phyloP scores from a whole-genome alignment of 1,140 invertebrate genomes.

The Philopotamus ludificatus region DNA sequence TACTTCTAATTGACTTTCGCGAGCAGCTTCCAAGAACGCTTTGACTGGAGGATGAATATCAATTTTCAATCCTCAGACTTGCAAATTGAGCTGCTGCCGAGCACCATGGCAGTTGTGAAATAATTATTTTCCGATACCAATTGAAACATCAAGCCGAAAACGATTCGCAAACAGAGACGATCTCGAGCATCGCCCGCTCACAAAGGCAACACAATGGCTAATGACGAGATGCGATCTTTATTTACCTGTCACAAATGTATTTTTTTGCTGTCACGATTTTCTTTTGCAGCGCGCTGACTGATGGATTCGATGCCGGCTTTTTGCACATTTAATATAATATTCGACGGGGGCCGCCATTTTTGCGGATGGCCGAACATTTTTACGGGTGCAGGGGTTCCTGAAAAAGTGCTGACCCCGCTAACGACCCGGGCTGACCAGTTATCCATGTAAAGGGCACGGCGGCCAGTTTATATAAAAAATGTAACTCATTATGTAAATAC shows the following conservation, averaged over 20 bases:
- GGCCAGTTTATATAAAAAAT: constrained; percentile 3
- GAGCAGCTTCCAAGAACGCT: background rate
- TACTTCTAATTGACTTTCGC: background rate
- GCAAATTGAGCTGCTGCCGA: background rate
- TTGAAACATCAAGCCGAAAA: background rate
- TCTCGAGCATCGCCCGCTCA: no score
- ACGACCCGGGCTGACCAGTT: constrained; percentile 18
- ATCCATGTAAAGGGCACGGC: constrained; percentile 5
- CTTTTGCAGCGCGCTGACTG: background rate
- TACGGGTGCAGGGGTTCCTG: constrained; percentile 19
- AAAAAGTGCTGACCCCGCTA: constrained; percentile 30
- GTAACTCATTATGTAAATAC: constrained; percentile 21
- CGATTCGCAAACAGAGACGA: background rate
- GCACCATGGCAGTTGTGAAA: background rate
- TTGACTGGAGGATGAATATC: background rate
- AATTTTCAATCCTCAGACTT: background rate
- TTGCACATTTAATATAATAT: constrained; percentile 18
- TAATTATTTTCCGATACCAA: background rate
- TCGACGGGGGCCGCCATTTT: constrained; percentile 9
- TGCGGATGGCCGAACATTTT: constrained; percentile 19
- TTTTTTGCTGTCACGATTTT: background rate
- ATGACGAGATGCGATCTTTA: no score
- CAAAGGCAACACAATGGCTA: no score
- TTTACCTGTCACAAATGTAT: background rate
- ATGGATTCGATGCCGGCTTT: background rate